A percentile compares a stretch with the other conserved stretches of the same genome.
phyloP scores from a whole-genome alignment of 2,113 vertebrate genomes.

The Pelmatolapia mariae region DNA sequence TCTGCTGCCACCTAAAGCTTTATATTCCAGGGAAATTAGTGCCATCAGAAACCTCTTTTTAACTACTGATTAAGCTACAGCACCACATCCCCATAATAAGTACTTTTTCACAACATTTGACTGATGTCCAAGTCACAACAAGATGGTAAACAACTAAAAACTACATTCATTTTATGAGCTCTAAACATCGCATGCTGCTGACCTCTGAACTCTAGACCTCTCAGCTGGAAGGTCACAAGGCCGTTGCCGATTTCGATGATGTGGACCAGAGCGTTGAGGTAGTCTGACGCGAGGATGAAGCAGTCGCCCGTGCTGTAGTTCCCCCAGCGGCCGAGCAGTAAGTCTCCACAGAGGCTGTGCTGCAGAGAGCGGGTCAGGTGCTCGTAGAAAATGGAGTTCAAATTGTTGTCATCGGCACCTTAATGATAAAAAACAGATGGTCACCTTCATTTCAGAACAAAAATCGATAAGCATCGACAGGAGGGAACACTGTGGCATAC shows the following conservation, averaged over 20 bases:
- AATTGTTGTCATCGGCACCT: conserved; percentile 90
- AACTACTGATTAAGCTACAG: not conserved
- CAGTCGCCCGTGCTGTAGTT: conserved; percentile 86
- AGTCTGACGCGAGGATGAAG: conserved; percentile 89
- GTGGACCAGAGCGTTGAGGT: conserved; percentile 91
- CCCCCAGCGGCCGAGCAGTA: conserved; percentile 87
- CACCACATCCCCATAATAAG: not conserved
- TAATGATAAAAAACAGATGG: not conserved
- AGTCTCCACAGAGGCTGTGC: conserved; percentile 87
- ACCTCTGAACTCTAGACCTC: conserved; percentile 91
- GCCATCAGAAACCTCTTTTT: not conserved
- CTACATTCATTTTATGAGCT: not conserved
- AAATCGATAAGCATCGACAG: not conserved
- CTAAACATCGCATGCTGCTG: conserved; percentile 5
- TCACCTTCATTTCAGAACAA: not conserved
- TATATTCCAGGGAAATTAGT: not conserved
- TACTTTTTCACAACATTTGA: not conserved
- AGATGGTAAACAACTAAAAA: not conserved
- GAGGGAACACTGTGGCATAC: conserved; percentile 30
- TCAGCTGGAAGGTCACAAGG: conserved; percentile 87
- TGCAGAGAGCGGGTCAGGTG: conserved; percentile 87
- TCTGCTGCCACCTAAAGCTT: not conserved
- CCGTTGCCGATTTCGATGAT: conserved; percentile 90
- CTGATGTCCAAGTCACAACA: not conserved
- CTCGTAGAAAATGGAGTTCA: conserved; percentile 92